Evolutionary conservation across 1,140 invertebrate species (phyloP), one percentile per base, ranked within the genome.

Genomic region (Zaprionus gabonicus): DNA sequence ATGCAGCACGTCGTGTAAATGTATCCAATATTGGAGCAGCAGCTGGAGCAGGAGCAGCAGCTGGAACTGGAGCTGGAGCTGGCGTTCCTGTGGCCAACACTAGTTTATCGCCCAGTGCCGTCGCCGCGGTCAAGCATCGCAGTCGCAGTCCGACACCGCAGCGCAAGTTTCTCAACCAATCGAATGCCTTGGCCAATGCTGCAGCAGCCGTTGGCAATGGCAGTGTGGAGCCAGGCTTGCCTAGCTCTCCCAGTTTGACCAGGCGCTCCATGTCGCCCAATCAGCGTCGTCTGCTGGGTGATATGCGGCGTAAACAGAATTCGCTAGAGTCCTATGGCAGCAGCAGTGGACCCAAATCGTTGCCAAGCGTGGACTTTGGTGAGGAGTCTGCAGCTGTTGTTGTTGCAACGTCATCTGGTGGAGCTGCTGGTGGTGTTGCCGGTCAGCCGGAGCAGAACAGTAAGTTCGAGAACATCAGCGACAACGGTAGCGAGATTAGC

Each of bases 401-500:
- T 75, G 31, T 49, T 59, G 44, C 25, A 15, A 15, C 25, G 12
- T 17, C 51, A 38, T 6, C 6, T 41, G 28, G 20, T 10, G 41
- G 27, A 20, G 23, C 4, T 0, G 5, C 17, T 7, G 27, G 2
- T 9, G 28, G 2, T 5, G 44, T 3, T 23, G 51, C 10, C 17
- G 60, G 27, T 6, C 71, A 74, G 38, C 63, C 72, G 31, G 84
- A 88, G 55, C 84, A 93, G 70, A 91, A 88, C 68, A 92, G 80
- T 59, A 92, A 93, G 60, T 93, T 93, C 49, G 94, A 95, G 67
- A 94, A 95, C 56, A 95, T 96, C 69, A 96, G 96, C 68, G 97
- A 97, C 91, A 97, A 97, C 78, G 96, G 96, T 3, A 97, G 96
- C 66, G 97, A 97, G 91, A 96, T 97, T 20, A 97, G 96, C 49